Evolutionary conservation across 2,888 invertebrate species (phyloP).

Genomic region (Lordiphosa andalusiaca): DNA sequence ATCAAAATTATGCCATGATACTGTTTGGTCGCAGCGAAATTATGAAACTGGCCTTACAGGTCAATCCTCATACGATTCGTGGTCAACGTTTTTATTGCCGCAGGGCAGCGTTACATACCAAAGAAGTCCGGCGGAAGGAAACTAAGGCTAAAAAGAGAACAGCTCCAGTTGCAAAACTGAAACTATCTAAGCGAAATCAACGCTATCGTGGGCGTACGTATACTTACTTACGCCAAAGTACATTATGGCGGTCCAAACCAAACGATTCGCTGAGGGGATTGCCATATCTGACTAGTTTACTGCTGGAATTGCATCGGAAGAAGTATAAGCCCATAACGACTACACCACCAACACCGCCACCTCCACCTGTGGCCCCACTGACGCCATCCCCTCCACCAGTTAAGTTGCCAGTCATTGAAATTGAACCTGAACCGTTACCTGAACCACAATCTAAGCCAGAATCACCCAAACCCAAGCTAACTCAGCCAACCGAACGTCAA

Average conservation of each 20-base stretch:
- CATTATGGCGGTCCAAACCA: too few species aligned
- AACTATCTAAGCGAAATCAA: too few species aligned
- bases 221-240: too few species aligned
- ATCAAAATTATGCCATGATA: slow-evolving; percentile 11
- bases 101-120: not conserved
- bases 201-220: too few species aligned
- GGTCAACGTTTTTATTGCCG: slow-evolving; percentile 5
- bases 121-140: not conserved
- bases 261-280: too few species aligned
- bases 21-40: not conserved
- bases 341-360: not conserved
- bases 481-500: too few species aligned
- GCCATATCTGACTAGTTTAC: too few species aligned
- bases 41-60: slow-evolving; percentile 10
- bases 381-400: not conserved
- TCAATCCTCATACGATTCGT: slow-evolving; percentile 14
- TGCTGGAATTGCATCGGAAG: too few species aligned
- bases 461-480: too few species aligned
- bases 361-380: not conserved
- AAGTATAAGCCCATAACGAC: not conserved
- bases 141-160: not conserved
- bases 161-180: too few species aligned
- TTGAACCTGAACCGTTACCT: too few species aligned
- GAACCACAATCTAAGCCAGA: too few species aligned
- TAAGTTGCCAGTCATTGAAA: not conserved